A percentile compares a stretch with the other conserved stretches of the same genome.
phyloP scores from a whole-genome alignment of 2,797 vertebrate genomes.

The Pantherophis alleghaniensis region DNA sequence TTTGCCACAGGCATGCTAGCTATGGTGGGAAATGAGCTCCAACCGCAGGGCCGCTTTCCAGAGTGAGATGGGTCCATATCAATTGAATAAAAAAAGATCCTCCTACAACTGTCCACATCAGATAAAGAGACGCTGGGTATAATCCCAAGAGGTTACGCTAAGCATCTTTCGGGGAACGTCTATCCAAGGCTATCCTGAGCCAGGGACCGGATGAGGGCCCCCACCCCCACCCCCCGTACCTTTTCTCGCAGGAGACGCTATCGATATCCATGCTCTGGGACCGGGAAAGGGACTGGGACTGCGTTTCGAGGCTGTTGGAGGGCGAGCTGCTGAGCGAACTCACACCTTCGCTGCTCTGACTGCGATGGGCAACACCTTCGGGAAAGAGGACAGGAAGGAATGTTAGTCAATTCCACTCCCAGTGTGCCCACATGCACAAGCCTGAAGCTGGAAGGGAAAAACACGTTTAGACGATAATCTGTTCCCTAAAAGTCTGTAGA shows the following conservation, averaged over 20 bases:
- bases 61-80: not conserved
- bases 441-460: no score
- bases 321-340: slow-evolving; percentile 99
- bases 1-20: no score
- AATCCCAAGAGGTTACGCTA: not conserved
- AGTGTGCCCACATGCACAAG: not conserved
- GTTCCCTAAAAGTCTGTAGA: no score
- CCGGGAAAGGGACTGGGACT: slow-evolving; percentile 95
- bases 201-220: not conserved
- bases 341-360: slow-evolving; percentile 99
- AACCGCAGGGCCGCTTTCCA: no score
- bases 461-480: no score
- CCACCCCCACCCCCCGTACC: slow-evolving; percentile 69
- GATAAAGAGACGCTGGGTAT: not conserved
- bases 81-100: not conserved
- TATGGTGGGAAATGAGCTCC: no score
- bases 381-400: slow-evolving; percentile 36
- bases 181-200: not conserved
- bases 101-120: not conserved
- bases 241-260: slow-evolving; percentile 98
- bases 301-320: slow-evolving; percentile 98
- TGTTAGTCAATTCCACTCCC: not conserved
- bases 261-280: slow-evolving; percentile 99
- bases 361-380: slow-evolving; percentile 89
- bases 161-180: not conserved